phyloP scores from a whole-genome alignment of 2,113 vertebrate species.

The Engraulis encrasicolus region DNA sequence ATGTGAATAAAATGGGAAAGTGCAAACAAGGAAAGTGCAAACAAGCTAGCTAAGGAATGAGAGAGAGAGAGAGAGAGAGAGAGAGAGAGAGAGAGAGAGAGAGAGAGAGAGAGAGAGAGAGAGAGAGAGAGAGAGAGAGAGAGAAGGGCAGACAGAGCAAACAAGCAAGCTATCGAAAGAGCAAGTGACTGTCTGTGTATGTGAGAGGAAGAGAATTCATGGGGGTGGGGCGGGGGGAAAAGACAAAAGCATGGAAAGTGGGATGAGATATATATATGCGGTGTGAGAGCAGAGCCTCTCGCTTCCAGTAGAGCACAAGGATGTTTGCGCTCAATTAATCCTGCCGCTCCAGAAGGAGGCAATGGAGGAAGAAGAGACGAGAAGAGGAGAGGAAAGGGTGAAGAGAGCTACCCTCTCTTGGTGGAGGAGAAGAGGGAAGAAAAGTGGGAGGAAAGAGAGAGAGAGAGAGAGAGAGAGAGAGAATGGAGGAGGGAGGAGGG shows the following conservation, averaged over 20 bases:
- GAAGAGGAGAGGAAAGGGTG: not conserved
- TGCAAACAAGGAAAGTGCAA: too few relatives aligned
- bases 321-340: slow-evolving; percentile 34
- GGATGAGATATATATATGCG: slow-evolving; percentile 9
- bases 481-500: too few relatives aligned
- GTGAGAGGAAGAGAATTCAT: not conserved
- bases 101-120: not conserved
- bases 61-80: slow-evolving; percentile 13
- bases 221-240: too few relatives aligned
- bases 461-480: too few relatives aligned
- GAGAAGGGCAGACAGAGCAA: not conserved
- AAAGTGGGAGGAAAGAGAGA: too few relatives aligned
- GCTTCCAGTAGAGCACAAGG: slow-evolving; percentile 37
- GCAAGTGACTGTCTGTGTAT: not conserved
- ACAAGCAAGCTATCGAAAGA: not conserved
- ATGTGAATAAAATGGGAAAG: too few relatives aligned
- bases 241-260: not conserved
- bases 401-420: too few relatives aligned
- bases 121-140: not conserved
- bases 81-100: not conserved
- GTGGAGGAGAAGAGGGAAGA: not conserved
- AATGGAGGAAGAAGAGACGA: not conserved
- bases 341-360: not conserved
- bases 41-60: too few relatives aligned
- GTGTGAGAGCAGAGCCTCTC: not conserved